Evolutionary conservation across 2,797 vertebrate genomes (phyloP), one percentile per base, ranked within the genome.

Genomic region (Acomys russatus): DNA sequence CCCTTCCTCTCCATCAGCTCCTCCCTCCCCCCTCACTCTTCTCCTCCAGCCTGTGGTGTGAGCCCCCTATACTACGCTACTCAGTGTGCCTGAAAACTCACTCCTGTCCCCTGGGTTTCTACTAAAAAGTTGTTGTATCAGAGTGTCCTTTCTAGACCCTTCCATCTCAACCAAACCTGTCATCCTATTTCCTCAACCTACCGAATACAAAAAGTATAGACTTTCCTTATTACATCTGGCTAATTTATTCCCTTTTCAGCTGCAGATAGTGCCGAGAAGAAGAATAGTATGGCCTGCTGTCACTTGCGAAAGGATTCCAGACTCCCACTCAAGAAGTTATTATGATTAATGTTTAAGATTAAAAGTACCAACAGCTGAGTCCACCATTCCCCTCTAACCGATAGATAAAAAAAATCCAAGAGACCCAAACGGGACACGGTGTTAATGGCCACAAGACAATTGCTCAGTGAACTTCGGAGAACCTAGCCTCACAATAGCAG

Each of bases 301-400:
- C 22, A 7, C 63, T 76, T 68, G 44, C 38, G 23, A 73, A 1
- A 56, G 59, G 66, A 76, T 78, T 91, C 86, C 20, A 70, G 59
- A 66, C 80, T 54, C 59, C n/a, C 63, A 49, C 28, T 70, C 70
- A 95, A 90, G 79, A 94, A 92, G 92, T 2, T 7, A 54, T 5
- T 66, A n/a, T 10, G 9, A 59, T 66, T 54, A 66, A 51, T 4
- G 5, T 56, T 44, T 54, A 56, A 73, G 28, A 44, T 49, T 79
- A 51, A 35, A 86, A 23, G 30, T 68, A 30, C 28, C 14, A 10
- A 28, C 12, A 77, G 18, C n/a, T 74, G 15, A 56, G 8, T 30
- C 10, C 4, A 28, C 59, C 28, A 64, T 7, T 1, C 8, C 25
- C 33, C 38, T 79, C 28, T 79, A 28, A n/a, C 3, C 18, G 35